These are phyloP conservation scores for Myotis findleyi DNA, from an alignment of 2,797 vertebrate genomes.

Conservation along the genomic window DNA sequence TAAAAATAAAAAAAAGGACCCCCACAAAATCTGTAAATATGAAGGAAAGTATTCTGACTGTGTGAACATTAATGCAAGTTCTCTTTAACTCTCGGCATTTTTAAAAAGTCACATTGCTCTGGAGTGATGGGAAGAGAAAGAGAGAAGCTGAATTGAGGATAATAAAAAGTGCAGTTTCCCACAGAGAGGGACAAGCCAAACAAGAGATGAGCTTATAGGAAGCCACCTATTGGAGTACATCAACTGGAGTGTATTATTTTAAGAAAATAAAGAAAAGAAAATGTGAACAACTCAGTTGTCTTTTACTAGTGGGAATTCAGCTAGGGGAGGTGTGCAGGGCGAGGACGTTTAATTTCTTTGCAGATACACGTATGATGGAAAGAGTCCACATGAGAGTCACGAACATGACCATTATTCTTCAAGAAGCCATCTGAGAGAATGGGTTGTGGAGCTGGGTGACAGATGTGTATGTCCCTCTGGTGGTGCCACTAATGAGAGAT, in stretches of 20 bases:
- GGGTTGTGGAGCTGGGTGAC: neutral
- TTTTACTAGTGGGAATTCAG: neutral
- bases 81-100: neutral
- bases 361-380: neutral
- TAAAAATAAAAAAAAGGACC: neutral
- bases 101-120: neutral
- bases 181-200: neutral
- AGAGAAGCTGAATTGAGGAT: neutral
- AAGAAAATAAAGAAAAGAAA: conserved; percentile 14
- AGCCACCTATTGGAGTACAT: neutral
- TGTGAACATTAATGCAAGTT: neutral
- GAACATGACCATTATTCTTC: neutral
- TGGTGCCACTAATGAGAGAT: neutral
- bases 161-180: neutral
- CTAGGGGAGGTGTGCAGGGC: neutral
- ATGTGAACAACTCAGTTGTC: neutral
- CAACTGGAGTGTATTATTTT: neutral
- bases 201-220: neutral
- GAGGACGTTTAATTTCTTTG: neutral
- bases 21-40: neutral
- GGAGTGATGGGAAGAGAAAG: neutral
- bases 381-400: neutral
- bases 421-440: neutral
- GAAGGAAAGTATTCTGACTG: neutral
- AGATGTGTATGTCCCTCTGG: neutral